These are phyloP conservation scores for Virgularia gustaviana DNA, from an alignment of 92 coral and sea anemone genomes.

Conservation along the genomic window DNA sequence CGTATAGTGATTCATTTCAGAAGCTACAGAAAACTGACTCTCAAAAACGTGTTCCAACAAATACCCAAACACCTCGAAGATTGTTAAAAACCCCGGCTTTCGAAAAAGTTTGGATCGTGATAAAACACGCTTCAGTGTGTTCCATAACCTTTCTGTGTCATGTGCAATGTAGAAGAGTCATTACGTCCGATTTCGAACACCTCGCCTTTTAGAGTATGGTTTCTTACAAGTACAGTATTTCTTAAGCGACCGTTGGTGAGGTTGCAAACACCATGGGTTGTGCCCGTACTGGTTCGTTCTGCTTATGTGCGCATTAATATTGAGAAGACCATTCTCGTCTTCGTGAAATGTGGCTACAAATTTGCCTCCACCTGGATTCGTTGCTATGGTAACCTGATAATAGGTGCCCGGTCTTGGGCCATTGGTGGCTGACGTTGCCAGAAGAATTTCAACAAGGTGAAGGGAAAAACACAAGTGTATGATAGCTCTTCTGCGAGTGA, in stretches of 20 bases:
- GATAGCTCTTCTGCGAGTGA: conserved; percentile 41
- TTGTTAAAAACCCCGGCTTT: too few relatives aligned
- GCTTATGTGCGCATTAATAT: conserved; percentile 65
- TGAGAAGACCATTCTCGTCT: conserved; percentile 51
- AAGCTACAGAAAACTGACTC: too few relatives aligned
- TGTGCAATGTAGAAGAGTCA: too few relatives aligned
- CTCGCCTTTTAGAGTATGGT: neutral
- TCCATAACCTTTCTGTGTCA: too few relatives aligned
- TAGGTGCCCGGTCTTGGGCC: conserved; percentile 47
- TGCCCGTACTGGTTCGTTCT: conserved; percentile 68
- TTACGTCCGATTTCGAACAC: neutral
- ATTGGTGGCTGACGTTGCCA: conserved; percentile 43
- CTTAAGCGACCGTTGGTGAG: conserved; percentile 47
- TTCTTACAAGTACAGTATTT: conserved; percentile 59
- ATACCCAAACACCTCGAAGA: too few relatives aligned
- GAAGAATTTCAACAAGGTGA: conserved; percentile 53
- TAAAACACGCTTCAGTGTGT: too few relatives aligned
- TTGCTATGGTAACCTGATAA: conserved; percentile 58
- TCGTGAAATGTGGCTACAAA: conserved; percentile 66
- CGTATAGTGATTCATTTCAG: too few relatives aligned
- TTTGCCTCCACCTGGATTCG: conserved; percentile 64
- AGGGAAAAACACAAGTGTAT: conserved; percentile 50
- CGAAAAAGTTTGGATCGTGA: too few relatives aligned
- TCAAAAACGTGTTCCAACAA: too few relatives aligned
- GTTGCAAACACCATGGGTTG: conserved; percentile 63